These are phyloP conservation scores for Neolamprologus modestus DNA, from an alignment of 2,113 vertebrate species.

Conservation along the genomic window DNA sequence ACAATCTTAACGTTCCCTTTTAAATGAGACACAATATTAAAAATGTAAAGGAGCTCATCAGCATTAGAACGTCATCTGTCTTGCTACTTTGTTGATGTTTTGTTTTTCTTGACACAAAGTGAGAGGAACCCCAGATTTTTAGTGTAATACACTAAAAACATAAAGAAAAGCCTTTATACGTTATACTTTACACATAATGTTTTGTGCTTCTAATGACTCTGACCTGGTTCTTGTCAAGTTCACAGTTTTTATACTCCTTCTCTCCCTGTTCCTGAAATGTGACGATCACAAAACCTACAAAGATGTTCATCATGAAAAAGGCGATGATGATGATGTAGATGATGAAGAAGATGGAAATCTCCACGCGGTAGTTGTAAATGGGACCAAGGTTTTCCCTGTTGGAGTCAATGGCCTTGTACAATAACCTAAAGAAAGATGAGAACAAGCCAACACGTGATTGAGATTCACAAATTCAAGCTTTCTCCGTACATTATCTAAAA, in stretches of 20 bases:
- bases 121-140: background rate
- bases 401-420: constrained; percentile 97
- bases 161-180: background rate
- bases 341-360: constrained; percentile 99
- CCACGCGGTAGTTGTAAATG: constrained; percentile 95
- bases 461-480: background rate
- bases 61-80: background rate
- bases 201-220: constrained; percentile 15
- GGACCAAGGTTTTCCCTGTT: constrained; percentile 93
- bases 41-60: background rate
- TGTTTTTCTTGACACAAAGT: background rate
- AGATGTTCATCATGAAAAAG: constrained; percentile 99
- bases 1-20: background rate
- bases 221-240: constrained; percentile 99
- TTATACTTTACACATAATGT: background rate
- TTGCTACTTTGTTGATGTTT: background rate
- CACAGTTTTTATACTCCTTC: constrained; percentile 99
- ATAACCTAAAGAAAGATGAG: constrained; percentile 70
- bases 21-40: background rate
- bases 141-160: background rate
- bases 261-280: constrained; percentile 99
- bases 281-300: constrained; percentile 98
- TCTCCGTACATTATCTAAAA: background rate
- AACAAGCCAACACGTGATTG: background rate
- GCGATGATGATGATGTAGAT: constrained; percentile 99